These are phyloP conservation scores for Drosophila oshimai DNA, from an alignment of 1,140 invertebrate species.

Conservation along the genomic window DNA sequence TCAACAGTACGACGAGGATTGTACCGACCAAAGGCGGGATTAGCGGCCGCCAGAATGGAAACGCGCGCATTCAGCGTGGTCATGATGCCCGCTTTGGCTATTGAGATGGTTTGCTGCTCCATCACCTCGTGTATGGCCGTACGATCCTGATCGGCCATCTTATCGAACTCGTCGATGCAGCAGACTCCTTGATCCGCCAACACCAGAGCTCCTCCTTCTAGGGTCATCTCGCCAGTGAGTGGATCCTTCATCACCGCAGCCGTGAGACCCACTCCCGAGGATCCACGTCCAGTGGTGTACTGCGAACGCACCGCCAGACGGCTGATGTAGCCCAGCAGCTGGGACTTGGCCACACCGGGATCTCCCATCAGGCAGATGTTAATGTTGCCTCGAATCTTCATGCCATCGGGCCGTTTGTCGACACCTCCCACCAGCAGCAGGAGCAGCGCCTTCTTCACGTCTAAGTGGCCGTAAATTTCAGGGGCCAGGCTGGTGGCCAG, in stretches of 20 bases:
- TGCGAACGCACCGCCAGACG: conserved; percentile 95
- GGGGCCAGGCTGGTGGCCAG: conserved; percentile 97
- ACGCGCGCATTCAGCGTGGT: conserved; percentile 98
- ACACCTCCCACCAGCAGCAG: conserved; percentile 97
- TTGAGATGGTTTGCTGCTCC: conserved; percentile 99
- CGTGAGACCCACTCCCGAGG: conserved; percentile 97
- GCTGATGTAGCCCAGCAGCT: conserved; percentile 97
- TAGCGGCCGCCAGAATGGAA: conserved; percentile 98
- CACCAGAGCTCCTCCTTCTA: conserved; percentile 99
- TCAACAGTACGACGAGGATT: conserved; percentile 97
- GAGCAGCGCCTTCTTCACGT: conserved; percentile 98
- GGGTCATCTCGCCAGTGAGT: conserved; percentile 97
- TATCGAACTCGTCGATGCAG: conserved; percentile 99
- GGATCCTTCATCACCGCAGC: conserved; percentile 99
- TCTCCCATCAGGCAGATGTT: conserved; percentile 99
- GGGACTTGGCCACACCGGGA: conserved; percentile 99
- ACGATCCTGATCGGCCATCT: conserved; percentile 98
- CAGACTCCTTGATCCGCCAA: conserved; percentile 98
- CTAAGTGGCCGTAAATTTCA: conserved; percentile 99
- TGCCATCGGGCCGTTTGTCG: conserved; percentile 92
- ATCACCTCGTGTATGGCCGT: conserved; percentile 99
- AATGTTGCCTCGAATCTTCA: conserved; percentile 95
- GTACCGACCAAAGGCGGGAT: conserved; percentile 99
- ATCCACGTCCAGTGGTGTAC: conserved; percentile 98
- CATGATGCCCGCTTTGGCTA: conserved; percentile 99